Conservation (phyloP, 2,113 vertebrate species). For the Rhinoderma darwinii region DNA sequence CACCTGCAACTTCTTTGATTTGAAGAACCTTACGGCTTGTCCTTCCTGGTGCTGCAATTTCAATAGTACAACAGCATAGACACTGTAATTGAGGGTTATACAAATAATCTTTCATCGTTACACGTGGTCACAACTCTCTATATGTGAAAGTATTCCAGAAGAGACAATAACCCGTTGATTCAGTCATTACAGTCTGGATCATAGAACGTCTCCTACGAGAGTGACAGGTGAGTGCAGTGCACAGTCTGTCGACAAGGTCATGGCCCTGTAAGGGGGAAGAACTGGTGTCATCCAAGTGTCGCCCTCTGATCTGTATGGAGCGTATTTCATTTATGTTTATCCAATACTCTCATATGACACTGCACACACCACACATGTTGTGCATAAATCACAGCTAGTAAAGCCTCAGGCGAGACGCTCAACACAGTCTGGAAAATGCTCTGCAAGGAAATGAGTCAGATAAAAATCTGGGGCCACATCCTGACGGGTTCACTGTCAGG, state of each 20-base stretch:
- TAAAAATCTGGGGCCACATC: conserved; percentile 12
- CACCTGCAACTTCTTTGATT: too few relatives aligned
- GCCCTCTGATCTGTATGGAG: not conserved
- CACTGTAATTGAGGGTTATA: not conserved
- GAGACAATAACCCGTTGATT: not conserved
- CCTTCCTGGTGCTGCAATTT: too few relatives aligned
- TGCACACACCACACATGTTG: conserved; percentile 34
- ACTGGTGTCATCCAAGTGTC: conserved; percentile 13
- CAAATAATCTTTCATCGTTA: too few relatives aligned
- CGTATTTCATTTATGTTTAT: conserved; percentile 46
- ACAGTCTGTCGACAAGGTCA: conserved; percentile 11
- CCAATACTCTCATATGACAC: conserved; percentile 17
- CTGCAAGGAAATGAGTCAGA: conserved; percentile 2
- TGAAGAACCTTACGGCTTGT: too few relatives aligned
- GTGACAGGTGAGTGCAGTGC: not conserved
- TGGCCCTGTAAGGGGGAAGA: not conserved
- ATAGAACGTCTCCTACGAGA: not conserved
- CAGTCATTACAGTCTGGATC: not conserved
- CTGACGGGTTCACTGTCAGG: not conserved
- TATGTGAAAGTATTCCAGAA: not conserved
- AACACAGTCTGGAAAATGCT: not conserved
- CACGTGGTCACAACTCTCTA: too few relatives aligned
- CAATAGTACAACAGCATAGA: not conserved
- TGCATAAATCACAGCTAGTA: conserved; percentile 48
- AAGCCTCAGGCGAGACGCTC: not conserved